These are phyloP conservation scores for Plemyria rubiginata DNA, from an alignment of 2,888 invertebrate species.

Conservation along the genomic window DNA sequence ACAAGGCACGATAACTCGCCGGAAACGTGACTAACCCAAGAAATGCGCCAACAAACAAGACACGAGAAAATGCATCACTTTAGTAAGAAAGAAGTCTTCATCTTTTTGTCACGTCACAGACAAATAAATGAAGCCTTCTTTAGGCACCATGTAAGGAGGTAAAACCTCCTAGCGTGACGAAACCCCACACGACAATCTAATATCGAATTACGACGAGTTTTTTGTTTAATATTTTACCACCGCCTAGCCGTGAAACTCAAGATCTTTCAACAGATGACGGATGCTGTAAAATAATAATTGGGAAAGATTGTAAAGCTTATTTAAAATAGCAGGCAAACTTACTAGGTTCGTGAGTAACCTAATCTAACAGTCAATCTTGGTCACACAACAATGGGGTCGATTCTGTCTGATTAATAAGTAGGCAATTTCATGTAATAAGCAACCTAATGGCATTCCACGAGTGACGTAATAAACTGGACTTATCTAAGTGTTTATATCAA, in stretches of 20 bases:
- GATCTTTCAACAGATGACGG: slow-evolving; percentile 68
- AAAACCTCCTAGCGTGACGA: slow-evolving; percentile 68
- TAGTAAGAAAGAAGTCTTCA: too few relatives aligned
- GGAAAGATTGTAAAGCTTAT: slow-evolving; percentile 41
- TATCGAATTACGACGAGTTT: slow-evolving; percentile 68
- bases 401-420: slow-evolving; percentile 26
- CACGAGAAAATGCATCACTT: slow-evolving; percentile 23
- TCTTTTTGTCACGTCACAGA: too few relatives aligned
- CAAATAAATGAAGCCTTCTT: too few relatives aligned
- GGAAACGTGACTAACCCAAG: slow-evolving; percentile 53
- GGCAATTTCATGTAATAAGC: slow-evolving; percentile 29
- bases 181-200: slow-evolving; percentile 67
- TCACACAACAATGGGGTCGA: slow-evolving; percentile 31
- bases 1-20: slow-evolving; percentile 58
- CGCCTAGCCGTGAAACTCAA: slow-evolving; percentile 72
- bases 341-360: slow-evolving; percentile 35
- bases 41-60: slow-evolving; percentile 35
- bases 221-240: slow-evolving; percentile 64
- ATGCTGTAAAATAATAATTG: slow-evolving; percentile 57
- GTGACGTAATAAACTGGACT: slow-evolving; percentile 31
- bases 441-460: slow-evolving; percentile 29
- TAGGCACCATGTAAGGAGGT: slow-evolving; percentile 55
- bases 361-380: slow-evolving; percentile 40
- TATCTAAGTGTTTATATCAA: slow-evolving; percentile 46
- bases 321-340: slow-evolving; percentile 41